Base-by-base conservation (phyloP, 2,797 vertebrate genomes). In the Oreonectes daqikongensis region DNA sequence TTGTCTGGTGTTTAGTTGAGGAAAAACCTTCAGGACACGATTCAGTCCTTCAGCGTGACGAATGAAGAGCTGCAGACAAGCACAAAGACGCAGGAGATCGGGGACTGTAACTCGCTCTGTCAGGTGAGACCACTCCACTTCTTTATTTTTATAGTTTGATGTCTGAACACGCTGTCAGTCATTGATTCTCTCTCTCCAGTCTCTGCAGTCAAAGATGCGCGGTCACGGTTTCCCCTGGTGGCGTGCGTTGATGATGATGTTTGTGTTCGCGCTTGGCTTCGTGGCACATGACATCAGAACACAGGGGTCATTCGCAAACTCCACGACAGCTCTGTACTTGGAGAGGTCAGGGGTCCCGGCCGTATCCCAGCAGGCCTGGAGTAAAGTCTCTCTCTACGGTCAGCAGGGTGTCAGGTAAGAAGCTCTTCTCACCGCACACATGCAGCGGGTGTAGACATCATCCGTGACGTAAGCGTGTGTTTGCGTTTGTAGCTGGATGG, bases 21-120 rank as follows among this genome's bases (percentile, higher is more conserved):
- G 6, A 95, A 92, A 74, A 94, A 93, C 6, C 92, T 98, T 59
- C 94, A 94, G 87, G 96, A 98, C 85, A 98, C 94, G 0, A 90
- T 97, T 78, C 94, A 93, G 85, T 97, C 96, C 0, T 97, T 99
- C 88, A 90, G 84, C 82, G 93, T 97, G 44, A 96, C 95, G 1
- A 98, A 97, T 0, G 95, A 96, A n/a, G 96, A 98, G 84, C 94
- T 98, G 84, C 90, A 60, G 71, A 86, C 84, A 64, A 72, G 77
- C 0, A 77, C 80, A 0, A 92, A 94, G 79, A 86, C 84, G 53
- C 84, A 84, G 60, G 93, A 95, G 0, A 84, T 95, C 1, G 76
- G 87, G 0, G 84, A 92, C 38, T 99, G 97, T 44, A 91, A 93
- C 0, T 0, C 72, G 0, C 88, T 95, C 74, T 99, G 63, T 17